Evolutionary conservation across 2,113 vertebrate species (phyloP), one percentile per base, ranked within the genome.

Genomic region (Bufo bufo): DNA sequence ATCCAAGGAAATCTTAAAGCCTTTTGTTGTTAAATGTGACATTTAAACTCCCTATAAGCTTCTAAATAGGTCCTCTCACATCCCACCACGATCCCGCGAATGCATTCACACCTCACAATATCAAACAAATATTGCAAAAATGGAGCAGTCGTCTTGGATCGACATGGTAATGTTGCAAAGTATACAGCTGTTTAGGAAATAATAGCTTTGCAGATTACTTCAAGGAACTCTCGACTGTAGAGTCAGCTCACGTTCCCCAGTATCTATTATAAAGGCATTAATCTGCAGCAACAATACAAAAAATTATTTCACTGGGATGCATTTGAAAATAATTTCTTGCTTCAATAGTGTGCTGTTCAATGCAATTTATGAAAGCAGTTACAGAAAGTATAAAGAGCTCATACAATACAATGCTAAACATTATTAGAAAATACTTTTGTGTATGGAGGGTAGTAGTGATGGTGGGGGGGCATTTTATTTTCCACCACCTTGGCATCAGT

Each of bases 181-280:
- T 80, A 87, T 87, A 78, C 85, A 80, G 77, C 77, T 80, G 85
- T 79, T 80, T 81, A 87, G 85, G 85, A 80, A 80, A 87, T 87
- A 79, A 87, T 81, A 87, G 85, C 85, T 87, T 87, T 66, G 59
- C 77, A 69, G 50, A 87, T 87, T 87, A 80, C 77, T 80, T 80
- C 9, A 81, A 66, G 85, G 61, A 87, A 87, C 85, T 71, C 77
- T 86, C 56, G 75, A 79, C 75, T 86, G 75, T 69, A 52, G 61
- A 87, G 85, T 80, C 85, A 45, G 77, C 63, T 87, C 85, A 80
- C 77, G 77, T 81, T 87, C 50, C 61, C 85, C 33, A 49, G 85
- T 69, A 69, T 80, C 77, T 80, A 58, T 81, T 87, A 79, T 87
- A 47, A 87, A 71, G 56, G 61, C 77, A 71, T 87, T 87, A 80